A percentile compares a stretch with the other conserved stretches of the same genome.
phyloP scores from a whole-genome alignment of 2,797 vertebrate species.

The Diplodus puntazzo region DNA sequence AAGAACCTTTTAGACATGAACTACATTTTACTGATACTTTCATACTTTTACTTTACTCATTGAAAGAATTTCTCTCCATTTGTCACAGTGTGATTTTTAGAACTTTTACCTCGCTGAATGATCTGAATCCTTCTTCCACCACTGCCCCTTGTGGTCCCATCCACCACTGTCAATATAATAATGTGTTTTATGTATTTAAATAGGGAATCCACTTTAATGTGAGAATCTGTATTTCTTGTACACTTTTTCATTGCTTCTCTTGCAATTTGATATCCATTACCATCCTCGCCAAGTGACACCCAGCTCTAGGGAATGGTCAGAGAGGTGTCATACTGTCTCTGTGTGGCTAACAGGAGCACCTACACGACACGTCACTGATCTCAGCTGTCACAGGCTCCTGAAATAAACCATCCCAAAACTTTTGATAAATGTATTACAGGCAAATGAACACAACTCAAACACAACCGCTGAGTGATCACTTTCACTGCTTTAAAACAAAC shows the following conservation, averaged over 20 bases:
- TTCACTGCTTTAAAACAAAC: neutral
- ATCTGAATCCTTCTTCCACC: too few relatives aligned
- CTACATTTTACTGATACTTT: too few relatives aligned
- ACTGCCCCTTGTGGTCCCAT: neutral
- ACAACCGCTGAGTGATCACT: neutral
- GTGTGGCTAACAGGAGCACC: constrained; percentile 17
- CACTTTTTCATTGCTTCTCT: neutral
- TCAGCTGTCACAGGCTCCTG: neutral
- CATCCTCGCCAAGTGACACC: too few relatives aligned
- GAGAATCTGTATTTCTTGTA: neutral
- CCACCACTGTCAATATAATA: neutral
- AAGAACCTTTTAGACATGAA: too few relatives aligned
- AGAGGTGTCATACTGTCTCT: neutral
- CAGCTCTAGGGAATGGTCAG: neutral
- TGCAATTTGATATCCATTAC: neutral
- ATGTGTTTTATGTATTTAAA: neutral
- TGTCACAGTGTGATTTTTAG: too few relatives aligned
- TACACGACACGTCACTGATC: neutral
- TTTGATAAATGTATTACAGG: neutral
- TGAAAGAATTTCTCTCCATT: too few relatives aligned
- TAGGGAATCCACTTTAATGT: neutral
- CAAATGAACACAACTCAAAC: too few relatives aligned
- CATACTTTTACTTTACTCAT: too few relatives aligned
- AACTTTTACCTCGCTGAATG: too few relatives aligned
- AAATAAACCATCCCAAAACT: neutral